Evolutionary conservation across 2,888 invertebrate species (phyloP).

Genomic region (Cactoblastis cactorum): DNA sequence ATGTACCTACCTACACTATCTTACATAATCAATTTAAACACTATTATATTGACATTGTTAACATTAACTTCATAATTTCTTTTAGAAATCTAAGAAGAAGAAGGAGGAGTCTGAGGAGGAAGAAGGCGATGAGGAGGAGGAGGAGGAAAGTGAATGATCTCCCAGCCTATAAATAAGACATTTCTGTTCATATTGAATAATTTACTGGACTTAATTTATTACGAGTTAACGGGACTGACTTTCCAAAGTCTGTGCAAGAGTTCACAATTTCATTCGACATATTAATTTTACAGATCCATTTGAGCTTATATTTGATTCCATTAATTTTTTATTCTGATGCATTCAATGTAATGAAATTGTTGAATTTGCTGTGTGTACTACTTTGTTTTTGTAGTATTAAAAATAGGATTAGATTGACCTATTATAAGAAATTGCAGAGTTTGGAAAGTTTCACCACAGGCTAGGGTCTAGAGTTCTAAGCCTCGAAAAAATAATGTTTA

Average conservation of each 20-base stretch:
- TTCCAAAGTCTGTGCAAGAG: slow-evolving; percentile 68
- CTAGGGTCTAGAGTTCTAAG: slow-evolving; percentile 73
- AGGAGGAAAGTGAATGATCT: slow-evolving; percentile 83
- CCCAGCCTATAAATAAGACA: slow-evolving; percentile 57
- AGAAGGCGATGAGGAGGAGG: slow-evolving; percentile 81
- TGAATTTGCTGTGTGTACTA: slow-evolving; percentile 50
- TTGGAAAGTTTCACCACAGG: slow-evolving; percentile 75
- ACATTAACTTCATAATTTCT: slow-evolving; percentile 15
- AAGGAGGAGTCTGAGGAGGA: slow-evolving; percentile 83
- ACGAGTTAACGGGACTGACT: slow-evolving; percentile 75
- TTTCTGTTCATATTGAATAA: slow-evolving; percentile 77
- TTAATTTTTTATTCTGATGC: not conserved
- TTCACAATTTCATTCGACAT: slow-evolving; percentile 22
- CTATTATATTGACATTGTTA: not conserved
- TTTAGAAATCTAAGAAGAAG: slow-evolving; percentile 77
- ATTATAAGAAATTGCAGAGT: slow-evolving; percentile 59
- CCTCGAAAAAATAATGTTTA: slow-evolving; percentile 75
- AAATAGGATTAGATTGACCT: slow-evolving; percentile 40
- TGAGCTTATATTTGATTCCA: slow-evolving; percentile 12
- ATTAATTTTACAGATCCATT: slow-evolving; percentile 16
- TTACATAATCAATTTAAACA: no score
- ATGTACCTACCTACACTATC: no score
- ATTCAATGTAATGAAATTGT: slow-evolving; percentile 53
- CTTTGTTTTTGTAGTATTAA: slow-evolving; percentile 43
- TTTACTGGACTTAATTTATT: slow-evolving; percentile 80